Base-by-base conservation (phyloP, 2,888 invertebrate species). In the Smittia sp. region DNA sequence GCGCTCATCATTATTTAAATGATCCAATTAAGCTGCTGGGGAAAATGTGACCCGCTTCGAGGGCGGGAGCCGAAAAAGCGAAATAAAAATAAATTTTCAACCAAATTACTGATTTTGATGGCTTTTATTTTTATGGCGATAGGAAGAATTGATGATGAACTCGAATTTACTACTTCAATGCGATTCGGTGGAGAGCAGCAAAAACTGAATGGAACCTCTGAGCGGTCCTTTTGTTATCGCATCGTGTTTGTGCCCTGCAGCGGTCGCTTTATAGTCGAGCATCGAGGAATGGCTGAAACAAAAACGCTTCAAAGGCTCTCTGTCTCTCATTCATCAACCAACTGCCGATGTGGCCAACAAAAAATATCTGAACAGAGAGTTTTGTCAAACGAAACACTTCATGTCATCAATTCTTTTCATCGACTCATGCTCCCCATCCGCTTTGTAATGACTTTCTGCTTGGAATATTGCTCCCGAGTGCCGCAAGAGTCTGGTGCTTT, bases 281-380 rank as follows among this genome's bases (percentile, higher is more conserved):
- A n/a, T 2, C n/a, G 46, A 38, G 15, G 4, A 46, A 15, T 46
- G 46, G 46, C n/a, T n/a, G 11, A n/a, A 46, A 46, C 11, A 46
- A 46, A 46, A 46, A n/a, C 46, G 46, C 11, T 46, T n/a, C 46
- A 46, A 46, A 46, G 46, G 46, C 46, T 11, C n/a, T n/a, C n/a
- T n/a, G n/a, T n/a, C n/a, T n/a, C n/a, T n/a, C 46, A n/a, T 46
- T 46, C 46, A 46, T 46, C 46, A 46, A 46, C 32, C 32, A 32
- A 46, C 46, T 13, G n/a, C 6, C 6, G 2, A 46, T n/a, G n/a
- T n/a, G n/a, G n/a, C n/a, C n/a, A 46, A 46, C 6, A 46, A 46
- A 46, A 2, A 46, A 46, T 13, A 46, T 11, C 11, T 2, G 11
- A 46, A 46, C 46, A 11, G n/a, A 46, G 15, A 46, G 46, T n/a